Base-by-base conservation (phyloP, 2,888 invertebrate species). In the Anaspis maculata region DNA sequence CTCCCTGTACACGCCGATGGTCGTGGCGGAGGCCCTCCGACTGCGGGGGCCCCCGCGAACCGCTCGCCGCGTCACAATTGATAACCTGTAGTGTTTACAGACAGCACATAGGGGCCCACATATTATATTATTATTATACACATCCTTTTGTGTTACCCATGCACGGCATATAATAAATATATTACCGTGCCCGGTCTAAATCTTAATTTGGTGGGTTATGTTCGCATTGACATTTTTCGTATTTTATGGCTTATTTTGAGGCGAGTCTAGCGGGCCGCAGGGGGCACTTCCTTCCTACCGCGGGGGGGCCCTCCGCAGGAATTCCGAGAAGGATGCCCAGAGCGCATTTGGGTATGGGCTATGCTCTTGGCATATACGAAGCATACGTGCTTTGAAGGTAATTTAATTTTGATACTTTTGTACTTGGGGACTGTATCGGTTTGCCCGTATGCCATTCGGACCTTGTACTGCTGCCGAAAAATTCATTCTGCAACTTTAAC, bases 1-100 rank as follows among this genome's bases (percentile, higher is more conserved):
- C n/a, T n/a, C n/a, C n/a, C n/a, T n/a, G n/a, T n/a, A n/a, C n/a
- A n/a, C n/a, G n/a, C n/a, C n/a, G n/a, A n/a, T n/a, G n/a, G n/a
- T n/a, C n/a, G 56, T 52, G 56, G 52, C 57, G 51, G 44, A 44
- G 40, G 54, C 48, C 57, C 57, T 44, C 61, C 58, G 46, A 51
- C 58, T 50, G 61, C 25, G 57, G 38, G 45, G 38, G 46, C 48
- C n/a, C n/a, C n/a, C n/a, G n/a, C n/a, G n/a, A n/a, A n/a, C n/a
- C n/a, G n/a, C n/a, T n/a, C n/a, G 51, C 53, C 51, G 50, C 42
- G 52, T 48, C 46, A 58, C 59, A 59, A 60, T 61, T 62, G 61
- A 61, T 60, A 60, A 60, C 61, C 61, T 53, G 59, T 54, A 53
- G 59, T 50, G 58, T 58, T 59, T 57, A 57, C 57, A 57, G 57